Evolutionary conservation across 2,888 invertebrate genomes (phyloP), one percentile per base, ranked within the genome.

Genomic region (Xylota sylvarum): DNA sequence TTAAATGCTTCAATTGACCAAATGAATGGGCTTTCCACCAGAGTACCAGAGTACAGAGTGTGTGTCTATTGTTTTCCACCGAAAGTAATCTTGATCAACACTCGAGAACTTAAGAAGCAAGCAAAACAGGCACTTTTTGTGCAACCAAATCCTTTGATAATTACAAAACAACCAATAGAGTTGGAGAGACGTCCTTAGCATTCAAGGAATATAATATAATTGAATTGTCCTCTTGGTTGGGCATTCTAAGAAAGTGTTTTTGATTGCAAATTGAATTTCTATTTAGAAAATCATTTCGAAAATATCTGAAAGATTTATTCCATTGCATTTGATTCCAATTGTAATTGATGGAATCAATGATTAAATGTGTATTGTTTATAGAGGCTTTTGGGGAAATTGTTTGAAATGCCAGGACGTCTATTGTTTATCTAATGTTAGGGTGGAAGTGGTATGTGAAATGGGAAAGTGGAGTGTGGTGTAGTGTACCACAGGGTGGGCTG

Each of bases 1-100:
- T 69, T 69, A 69, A 55, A 69, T 55, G 55, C 69, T 52, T 69
- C 30, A 40, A 69, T 40, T 69, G 69, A 43, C 55, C 55, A 69
- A 30, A 40, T 43, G 55, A 69, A 69, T 55, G 69, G 52, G 52
- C 1, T 7, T 12, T 9, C 19, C 7, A 1, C 23, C n/a, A n/a
- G n/a, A n/a, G 6, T 19, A n/a, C n/a, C 40, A 35, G 14, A 50
- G 67, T 23, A 27, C 32, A 32, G 32, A 50, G 50, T 55, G 32
- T 7, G 14, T 12, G 9, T 23, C 23, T 52, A 27, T 30, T 17
- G 30, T 46, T 62, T 30, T 62, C n/a, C 52, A 52, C 5, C 5
- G n/a, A 43, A 43, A 43, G 30, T 55, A 55, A 55, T 55, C 56
- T 17, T 56, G 56, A 56, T 56, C 56, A 56, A n/a, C 56, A 56